A percentile compares a stretch with the other conserved stretches of the same genome.
phyloP scores from a whole-genome alignment of 2,113 vertebrate genomes.

The Bos taurus region ARS-UCD2.0 NC_037337.1:67364001-67364500 shows the following conservation, averaged over 20 bases:
- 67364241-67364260: neutral
- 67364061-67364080: conserved; percentile 6
- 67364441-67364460: neutral
- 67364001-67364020: neutral
- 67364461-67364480: conserved; percentile 55
- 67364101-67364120: neutral
- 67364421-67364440: neutral
- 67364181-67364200: neutral
- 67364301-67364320: conserved; percentile 17
- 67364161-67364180: neutral
- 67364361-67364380: neutral
- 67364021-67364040: conserved; percentile 31
- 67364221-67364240: neutral
- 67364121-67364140: neutral
- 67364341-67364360: neutral
- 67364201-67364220: neutral
- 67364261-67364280: neutral
- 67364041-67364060: neutral
- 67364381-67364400: conserved; percentile 34
- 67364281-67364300: neutral
- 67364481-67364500: conserved; percentile 71
- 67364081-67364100: neutral
- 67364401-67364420: conserved; percentile 21
- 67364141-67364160: neutral
- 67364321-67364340: neutral